phyloP scores from a whole-genome alignment of 2,113 vertebrate species.

The Picathartes gymnocephalus region DNA sequence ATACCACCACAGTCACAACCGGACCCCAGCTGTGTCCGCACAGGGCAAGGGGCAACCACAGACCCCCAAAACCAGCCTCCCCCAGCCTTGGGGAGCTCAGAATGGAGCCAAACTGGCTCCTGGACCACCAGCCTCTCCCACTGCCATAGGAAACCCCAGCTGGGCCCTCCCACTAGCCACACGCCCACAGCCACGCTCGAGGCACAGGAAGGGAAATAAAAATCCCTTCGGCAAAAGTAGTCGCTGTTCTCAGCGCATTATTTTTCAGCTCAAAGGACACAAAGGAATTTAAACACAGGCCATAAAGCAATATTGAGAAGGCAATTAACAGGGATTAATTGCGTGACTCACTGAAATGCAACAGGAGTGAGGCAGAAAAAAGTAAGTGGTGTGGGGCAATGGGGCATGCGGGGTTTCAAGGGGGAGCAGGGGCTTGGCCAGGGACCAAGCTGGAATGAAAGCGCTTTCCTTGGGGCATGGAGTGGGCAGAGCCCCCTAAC shows the following conservation, averaged over 20 bases:
- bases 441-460: background rate
- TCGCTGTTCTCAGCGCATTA: background rate
- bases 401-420: background rate
- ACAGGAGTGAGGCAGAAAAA: background rate
- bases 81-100: background rate
- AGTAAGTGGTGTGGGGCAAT: background rate
- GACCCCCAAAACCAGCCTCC: rapidly evolving
- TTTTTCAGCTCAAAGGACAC: slow-evolving; percentile 34
- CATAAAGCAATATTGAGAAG: slow-evolving; percentile 14
- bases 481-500: background rate
- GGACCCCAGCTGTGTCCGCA: rapidly evolving
- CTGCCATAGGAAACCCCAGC: rapidly evolving
- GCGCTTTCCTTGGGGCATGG: rapidly evolving
- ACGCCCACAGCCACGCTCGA: background rate
- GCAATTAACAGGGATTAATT: slow-evolving; percentile 55
- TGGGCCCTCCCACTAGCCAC: background rate
- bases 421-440: rapidly evolving
- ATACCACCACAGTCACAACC: background rate
- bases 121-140: background rate
- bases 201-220: background rate
- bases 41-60: background rate
- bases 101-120: background rate
- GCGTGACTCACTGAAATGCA: slow-evolving; percentile 41
- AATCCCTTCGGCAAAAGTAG: background rate
- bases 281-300: slow-evolving; percentile 42